Evolutionary conservation across 2,113 vertebrate species (phyloP).

Genomic region (Corythornis cristatus): DNA sequence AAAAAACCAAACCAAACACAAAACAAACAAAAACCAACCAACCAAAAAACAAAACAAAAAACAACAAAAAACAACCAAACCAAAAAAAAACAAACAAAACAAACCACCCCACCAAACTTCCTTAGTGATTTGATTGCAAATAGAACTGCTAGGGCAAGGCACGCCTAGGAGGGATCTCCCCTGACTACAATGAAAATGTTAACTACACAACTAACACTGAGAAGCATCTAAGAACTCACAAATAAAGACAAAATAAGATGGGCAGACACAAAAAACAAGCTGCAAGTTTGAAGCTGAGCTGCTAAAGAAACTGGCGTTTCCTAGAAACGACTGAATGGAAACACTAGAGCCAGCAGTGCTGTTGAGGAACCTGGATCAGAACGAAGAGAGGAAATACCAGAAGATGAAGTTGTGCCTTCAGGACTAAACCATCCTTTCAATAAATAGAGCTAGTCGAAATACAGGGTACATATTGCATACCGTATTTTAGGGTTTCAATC

Average conservation of each 20-base stretch:
- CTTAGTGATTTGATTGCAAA: neutral
- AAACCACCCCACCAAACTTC: neutral
- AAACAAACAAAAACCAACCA: too few species aligned
- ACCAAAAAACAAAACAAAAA: too few species aligned
- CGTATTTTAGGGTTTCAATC: neutral
- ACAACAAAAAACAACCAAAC: too few species aligned
- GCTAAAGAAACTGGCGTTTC: neutral
- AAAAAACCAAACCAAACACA: too few species aligned
- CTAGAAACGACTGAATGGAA: neutral
- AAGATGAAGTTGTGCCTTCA: neutral
- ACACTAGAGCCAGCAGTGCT: neutral
- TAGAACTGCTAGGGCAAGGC: neutral
- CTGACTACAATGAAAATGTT: neutral
- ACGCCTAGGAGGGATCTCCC: neutral
- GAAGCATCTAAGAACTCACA: neutral
- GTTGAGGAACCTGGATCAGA: neutral
- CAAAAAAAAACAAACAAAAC: too few species aligned
- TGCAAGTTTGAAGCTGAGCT: neutral
- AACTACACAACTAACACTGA: neutral
- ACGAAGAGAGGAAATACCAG: neutral
- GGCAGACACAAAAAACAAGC: neutral
- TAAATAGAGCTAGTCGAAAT: neutral
- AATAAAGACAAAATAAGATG: neutral
- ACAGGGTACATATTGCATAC: neutral
- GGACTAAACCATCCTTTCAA: neutral